A percentile compares a stretch with the other conserved stretches of the same genome.
These are phyloP conservation scores for Pelecanoides urinatrix DNA, from an alignment of 2,113 vertebrate species.

Conservation along the genomic window DNA sequence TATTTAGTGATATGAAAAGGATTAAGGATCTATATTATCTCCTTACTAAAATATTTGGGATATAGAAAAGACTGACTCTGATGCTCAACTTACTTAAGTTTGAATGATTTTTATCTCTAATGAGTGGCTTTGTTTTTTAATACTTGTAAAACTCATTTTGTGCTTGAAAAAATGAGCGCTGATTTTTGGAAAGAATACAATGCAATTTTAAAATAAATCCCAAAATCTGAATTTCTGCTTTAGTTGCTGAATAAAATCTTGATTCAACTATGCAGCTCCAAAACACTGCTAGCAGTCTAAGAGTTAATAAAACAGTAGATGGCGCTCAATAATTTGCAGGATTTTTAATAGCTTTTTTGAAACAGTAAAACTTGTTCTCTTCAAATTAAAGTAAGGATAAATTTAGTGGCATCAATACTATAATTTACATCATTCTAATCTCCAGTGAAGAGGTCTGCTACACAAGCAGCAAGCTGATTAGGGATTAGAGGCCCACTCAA, in stretches of 20 bases:
- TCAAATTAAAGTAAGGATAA: neutral
- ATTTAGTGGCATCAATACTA: neutral
- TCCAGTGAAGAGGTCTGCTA: neutral
- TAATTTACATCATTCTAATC: neutral
- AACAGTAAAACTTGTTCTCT: neutral
- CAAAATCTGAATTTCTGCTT: neutral
- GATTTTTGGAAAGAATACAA: neutral
- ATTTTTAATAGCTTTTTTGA: neutral
- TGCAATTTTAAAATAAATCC: neutral
- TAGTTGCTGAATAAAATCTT: neutral
- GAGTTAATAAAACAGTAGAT: conserved; percentile 17
- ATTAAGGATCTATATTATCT: neutral
- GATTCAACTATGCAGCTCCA: neutral
- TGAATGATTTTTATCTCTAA: neutral
- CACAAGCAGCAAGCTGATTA: neutral
- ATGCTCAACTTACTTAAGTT: neutral
- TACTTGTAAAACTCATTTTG: neutral
- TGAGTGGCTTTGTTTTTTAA: neutral
- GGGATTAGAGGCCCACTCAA: neutral
- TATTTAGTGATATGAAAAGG: neutral
- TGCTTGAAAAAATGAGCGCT: neutral
- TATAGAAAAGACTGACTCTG: neutral
- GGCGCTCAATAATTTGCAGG: conserved; percentile 21
- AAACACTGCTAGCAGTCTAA: neutral
- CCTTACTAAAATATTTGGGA: neutral